Evolutionary conservation across 2,113 vertebrate genomes (phyloP), one percentile per base, ranked within the genome.

Genomic region (Tyto alba): DNA sequence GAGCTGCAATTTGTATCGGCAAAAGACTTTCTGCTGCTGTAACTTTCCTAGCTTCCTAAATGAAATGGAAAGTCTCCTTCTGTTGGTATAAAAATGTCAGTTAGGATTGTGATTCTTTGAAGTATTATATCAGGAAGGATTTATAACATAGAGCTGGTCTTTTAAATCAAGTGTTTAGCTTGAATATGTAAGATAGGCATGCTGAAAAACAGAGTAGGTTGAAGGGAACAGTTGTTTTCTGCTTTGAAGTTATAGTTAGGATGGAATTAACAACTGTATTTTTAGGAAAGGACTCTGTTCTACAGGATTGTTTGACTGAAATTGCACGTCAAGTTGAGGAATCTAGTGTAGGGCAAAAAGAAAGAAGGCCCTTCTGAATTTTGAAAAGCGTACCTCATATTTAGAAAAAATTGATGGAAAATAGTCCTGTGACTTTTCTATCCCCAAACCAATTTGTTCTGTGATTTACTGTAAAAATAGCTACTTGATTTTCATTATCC

Each of bases 71-170:
- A 81, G 29, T 79, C 55, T 20, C 62, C 41, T 94, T 77, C 79
- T 75, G 47, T 67, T 88, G 72, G 63, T 95, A 93, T 86, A 84
- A 93, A 96, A 95, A 84, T 75, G 93, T 93, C 95, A 95, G 76
- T 95, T 92, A 92, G 73, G 93, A 90, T 92, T 96, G 79, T 78
- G 62, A 47, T 88, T 88, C 95, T 96, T 88, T 90, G 84, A 95
- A 95, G 93, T 88, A 53, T 63, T 69, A 30, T 83, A 83, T 85
- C 85, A 88, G 63, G 63, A 77, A 77, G 92, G 92, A 88, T 93
- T 96, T 96, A 53, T n/a, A 88, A 30, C 63, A 40, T 16, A 82
- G 87, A 84, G 62, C 57, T 53, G 45, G 38, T 76, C 82, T 94
- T 82, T 60, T 90, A 90, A 85, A 76, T 88, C 34, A 23, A 60